These are phyloP conservation scores for Hemicrepidius hirtus DNA, from an alignment of 2,888 invertebrate genomes.

Conservation along the genomic window DNA sequence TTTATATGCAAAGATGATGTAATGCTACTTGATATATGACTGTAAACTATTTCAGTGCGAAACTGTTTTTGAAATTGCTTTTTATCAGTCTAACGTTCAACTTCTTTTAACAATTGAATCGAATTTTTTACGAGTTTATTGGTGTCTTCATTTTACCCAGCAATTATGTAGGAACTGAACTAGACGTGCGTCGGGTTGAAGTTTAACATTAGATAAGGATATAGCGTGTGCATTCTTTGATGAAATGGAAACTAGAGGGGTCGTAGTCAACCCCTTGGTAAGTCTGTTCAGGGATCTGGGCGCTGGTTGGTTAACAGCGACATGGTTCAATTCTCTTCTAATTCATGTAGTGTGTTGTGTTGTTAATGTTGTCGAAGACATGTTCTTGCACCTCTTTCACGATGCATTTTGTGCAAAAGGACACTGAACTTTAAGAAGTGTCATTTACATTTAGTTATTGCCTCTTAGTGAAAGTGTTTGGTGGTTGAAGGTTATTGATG, in stretches of 20 bases:
- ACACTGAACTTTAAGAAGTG: constrained; percentile 59
- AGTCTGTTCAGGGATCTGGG: constrained; percentile 60
- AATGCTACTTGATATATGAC: constrained; percentile 53
- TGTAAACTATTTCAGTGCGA: constrained; percentile 54
- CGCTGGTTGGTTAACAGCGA: constrained; percentile 67
- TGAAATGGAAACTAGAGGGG: constrained; percentile 52
- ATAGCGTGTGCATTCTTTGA: constrained; percentile 46
- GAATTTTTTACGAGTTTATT: constrained; percentile 43
- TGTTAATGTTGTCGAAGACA: constrained; percentile 60
- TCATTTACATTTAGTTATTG: constrained; percentile 3
- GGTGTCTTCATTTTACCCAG: constrained; percentile 42
- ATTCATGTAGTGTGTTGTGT: constrained; percentile 63
- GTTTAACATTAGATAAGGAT: constrained; percentile 27
- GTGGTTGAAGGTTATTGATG: constrained; percentile 25
- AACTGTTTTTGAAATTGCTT: constrained; percentile 1
- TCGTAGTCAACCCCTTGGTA: constrained; percentile 56
- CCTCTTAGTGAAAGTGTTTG: constrained; percentile 51
- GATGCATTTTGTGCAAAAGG: constrained; percentile 57
- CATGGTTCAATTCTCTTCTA: constrained; percentile 63
- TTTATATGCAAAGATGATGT: constrained; percentile 62
- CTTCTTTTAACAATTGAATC: constrained; percentile 32
- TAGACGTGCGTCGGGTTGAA: constrained; percentile 11
- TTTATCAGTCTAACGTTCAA: background rate
- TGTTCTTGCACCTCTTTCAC: constrained; percentile 59
- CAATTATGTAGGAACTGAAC: constrained; percentile 16